phyloP scores from a whole-genome alignment of 2,888 invertebrate species.

The Rhopalosiphum nymphaeae region DNA sequence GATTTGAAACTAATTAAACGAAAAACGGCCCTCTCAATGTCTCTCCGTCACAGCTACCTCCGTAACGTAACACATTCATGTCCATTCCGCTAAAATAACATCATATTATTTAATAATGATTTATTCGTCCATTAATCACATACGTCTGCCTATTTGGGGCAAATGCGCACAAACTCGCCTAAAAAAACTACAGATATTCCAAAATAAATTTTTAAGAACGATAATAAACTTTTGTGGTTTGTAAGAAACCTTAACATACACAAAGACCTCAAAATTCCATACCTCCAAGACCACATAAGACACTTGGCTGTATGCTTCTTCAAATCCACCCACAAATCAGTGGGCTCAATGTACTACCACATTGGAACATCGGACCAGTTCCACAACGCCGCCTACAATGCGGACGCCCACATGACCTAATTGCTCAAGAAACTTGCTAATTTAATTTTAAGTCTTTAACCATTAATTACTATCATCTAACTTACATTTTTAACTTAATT shows the following conservation, averaged over 20 bases:
- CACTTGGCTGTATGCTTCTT: neutral
- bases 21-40: conserved; percentile 27
- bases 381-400: no score
- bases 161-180: no score
- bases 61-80: neutral
- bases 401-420: no score
- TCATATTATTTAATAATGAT: neutral
- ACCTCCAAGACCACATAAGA: neutral
- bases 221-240: neutral
- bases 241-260: neutral
- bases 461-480: no score
- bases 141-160: no score
- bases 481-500: no score
- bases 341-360: neutral
- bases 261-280: neutral
- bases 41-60: neutral
- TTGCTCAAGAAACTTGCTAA: no score
- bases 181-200: no score
- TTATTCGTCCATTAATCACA: no score
- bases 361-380: no score
- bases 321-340: neutral
- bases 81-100: neutral
- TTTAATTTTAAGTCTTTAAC: no score
- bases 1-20: conserved; percentile 68
- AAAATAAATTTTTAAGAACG: no score